Percentiles rank a stretch among this genome's conserved stretches.
phyloP scores from a whole-genome alignment of 2,888 invertebrate species.

The Catonia carolina region DNA sequence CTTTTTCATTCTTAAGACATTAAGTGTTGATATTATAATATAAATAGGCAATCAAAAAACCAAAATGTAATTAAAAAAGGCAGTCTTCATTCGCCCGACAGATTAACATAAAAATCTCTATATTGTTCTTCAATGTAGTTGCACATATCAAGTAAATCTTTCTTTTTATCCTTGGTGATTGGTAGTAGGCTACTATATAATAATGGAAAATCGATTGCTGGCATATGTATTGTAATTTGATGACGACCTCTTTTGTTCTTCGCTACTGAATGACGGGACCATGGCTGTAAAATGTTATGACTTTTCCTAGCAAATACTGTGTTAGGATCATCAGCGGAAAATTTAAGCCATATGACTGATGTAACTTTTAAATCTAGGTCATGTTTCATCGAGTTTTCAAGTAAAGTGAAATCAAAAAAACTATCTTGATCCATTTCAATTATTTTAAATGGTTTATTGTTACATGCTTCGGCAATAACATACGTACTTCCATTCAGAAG shows the following conservation, averaged over 20 bases:
- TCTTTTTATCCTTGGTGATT: conserved; percentile 16
- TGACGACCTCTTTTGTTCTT: conserved; percentile 8
- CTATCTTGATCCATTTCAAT: conserved; percentile 16
- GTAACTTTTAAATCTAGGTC: conserved; percentile 30
- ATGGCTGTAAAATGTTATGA: conserved; percentile 18
- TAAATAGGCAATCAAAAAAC: too few relatives aligned
- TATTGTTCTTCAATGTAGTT: conserved; percentile 10
- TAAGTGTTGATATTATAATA: too few relatives aligned
- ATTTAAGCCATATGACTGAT: conserved; percentile 28
- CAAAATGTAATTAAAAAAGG: too few relatives aligned
- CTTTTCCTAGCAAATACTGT: conserved; percentile 6
- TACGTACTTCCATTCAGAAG: conserved; percentile 26
- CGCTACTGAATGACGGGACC: conserved; percentile 4
- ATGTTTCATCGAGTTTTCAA: conserved; percentile 15
- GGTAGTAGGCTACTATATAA: not conserved
- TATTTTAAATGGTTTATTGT: conserved; percentile 20
- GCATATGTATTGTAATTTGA: conserved; percentile 1
- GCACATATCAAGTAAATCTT: conserved; percentile 18
- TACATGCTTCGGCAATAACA: conserved; percentile 28
- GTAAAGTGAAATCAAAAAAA: conserved; percentile 26
- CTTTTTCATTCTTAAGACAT: too few relatives aligned
- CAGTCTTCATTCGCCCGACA: too few relatives aligned
- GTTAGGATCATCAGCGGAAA: conserved; percentile 26
- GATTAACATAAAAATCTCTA: conserved; percentile 5
- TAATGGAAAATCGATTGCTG: conserved; percentile 7